phyloP scores from a whole-genome alignment of 2,113 vertebrate species.

The Salvator merianae region DNA sequence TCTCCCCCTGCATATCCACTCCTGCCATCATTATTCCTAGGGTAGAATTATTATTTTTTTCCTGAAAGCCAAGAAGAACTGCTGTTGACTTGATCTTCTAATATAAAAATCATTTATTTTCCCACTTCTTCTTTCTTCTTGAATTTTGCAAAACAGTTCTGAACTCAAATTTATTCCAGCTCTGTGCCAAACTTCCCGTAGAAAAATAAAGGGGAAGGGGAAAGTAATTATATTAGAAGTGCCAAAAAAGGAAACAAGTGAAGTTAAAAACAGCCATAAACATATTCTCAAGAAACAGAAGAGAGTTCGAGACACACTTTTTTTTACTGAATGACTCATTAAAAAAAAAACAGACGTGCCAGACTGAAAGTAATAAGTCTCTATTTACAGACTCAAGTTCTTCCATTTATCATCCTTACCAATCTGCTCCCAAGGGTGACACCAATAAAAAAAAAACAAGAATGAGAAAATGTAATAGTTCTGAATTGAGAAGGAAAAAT shows the following conservation, averaged over 20 bases:
- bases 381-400: neutral
- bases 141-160: neutral
- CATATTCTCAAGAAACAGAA: neutral
- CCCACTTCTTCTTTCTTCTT: neutral
- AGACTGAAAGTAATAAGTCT: neutral
- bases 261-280: neutral
- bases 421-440: neutral
- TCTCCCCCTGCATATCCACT: neutral
- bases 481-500: neutral
- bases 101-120: too few species aligned
- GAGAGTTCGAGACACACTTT: neutral
- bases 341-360: neutral
- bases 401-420: neutral
- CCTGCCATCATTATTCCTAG: neutral
- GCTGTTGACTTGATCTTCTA: too few species aligned
- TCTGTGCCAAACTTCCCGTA: neutral
- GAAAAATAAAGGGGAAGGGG: neutral
- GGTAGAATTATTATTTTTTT: neutral
- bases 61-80: too few species aligned
- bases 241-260: neutral
- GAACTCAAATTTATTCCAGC: neutral
- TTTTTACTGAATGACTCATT: neutral
- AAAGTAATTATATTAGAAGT: neutral
- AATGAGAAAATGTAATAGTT: constrained; percentile 15
- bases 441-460: neutral